These are phyloP conservation scores for Alloscopus bannaensis DNA, from an alignment of 2,888 invertebrate species.

Conservation along the genomic window DNA sequence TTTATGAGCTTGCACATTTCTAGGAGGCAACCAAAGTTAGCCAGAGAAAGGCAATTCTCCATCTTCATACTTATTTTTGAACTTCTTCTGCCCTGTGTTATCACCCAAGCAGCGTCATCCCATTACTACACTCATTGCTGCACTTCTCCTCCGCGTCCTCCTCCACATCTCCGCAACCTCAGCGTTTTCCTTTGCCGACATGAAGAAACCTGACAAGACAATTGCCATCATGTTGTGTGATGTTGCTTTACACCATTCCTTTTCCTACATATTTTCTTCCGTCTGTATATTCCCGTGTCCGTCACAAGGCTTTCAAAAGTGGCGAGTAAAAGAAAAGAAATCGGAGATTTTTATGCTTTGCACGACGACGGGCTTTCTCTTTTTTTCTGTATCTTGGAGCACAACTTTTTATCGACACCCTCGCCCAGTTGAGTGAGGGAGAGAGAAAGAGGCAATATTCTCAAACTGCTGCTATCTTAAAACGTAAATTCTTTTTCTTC, in stretches of 20 bases:
- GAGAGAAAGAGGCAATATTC: neutral
- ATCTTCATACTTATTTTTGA: no score
- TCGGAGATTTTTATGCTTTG: no score
- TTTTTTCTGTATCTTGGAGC: no score
- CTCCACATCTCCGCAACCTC: constrained; percentile 12
- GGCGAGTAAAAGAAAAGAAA: neutral
- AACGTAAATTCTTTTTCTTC: no score
- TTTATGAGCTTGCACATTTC: neutral
- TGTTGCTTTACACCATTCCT: neutral
- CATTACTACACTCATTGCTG: constrained; percentile 1
- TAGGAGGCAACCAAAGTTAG: neutral
- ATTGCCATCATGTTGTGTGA: constrained; percentile 25
- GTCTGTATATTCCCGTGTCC: no score
- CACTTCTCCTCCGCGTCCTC: constrained; percentile 1
- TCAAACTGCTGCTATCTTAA: no score
- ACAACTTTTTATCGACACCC: constrained; percentile 10
- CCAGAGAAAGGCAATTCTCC: constrained; percentile 3
- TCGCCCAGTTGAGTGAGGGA: neutral
- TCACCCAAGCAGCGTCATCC: neutral
- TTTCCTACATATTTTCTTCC: no score
- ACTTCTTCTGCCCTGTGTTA: no score
- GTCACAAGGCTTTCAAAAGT: no score
- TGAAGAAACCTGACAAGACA: constrained; percentile 34
- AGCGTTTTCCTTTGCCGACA: neutral
- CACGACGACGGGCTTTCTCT: no score